Evolutionary conservation across 2,113 vertebrate genomes (phyloP).

Genomic region (Podocnemis expansa): DNA sequence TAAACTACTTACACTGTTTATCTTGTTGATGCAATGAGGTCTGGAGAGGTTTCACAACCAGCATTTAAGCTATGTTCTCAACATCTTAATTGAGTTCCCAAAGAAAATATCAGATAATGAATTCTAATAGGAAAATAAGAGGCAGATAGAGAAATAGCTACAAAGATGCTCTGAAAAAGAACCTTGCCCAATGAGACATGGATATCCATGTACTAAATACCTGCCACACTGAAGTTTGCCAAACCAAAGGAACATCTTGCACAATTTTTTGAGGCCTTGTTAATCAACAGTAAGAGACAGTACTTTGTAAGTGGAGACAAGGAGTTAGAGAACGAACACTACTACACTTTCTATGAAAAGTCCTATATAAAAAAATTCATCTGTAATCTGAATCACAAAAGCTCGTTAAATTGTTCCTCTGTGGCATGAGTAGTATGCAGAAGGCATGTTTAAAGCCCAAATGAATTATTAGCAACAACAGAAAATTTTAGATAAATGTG

Average conservation of each 20-base stretch:
- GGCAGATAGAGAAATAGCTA: background rate
- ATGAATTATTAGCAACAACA: background rate
- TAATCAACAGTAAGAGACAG: background rate
- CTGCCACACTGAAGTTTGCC: background rate
- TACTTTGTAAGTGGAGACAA: background rate
- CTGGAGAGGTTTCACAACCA: background rate
- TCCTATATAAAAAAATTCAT: background rate
- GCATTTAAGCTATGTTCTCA: background rate
- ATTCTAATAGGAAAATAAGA: background rate
- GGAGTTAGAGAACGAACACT: background rate
- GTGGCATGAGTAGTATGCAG: background rate
- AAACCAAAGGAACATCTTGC: background rate
- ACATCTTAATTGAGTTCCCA: background rate
- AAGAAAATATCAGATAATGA: background rate
- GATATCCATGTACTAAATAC: background rate
- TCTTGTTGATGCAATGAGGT: background rate
- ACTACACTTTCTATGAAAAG: background rate
- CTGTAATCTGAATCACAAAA: background rate
- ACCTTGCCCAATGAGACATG: background rate
- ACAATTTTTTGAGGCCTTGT: background rate
- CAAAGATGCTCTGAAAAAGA: background rate
- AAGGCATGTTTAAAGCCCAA: background rate
- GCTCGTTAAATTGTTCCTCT: background rate
- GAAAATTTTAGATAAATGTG: background rate
- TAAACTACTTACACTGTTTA: background rate